Base-by-base conservation (phyloP, 2,888 invertebrate genomes). In the Thalpophila matura region DNA sequence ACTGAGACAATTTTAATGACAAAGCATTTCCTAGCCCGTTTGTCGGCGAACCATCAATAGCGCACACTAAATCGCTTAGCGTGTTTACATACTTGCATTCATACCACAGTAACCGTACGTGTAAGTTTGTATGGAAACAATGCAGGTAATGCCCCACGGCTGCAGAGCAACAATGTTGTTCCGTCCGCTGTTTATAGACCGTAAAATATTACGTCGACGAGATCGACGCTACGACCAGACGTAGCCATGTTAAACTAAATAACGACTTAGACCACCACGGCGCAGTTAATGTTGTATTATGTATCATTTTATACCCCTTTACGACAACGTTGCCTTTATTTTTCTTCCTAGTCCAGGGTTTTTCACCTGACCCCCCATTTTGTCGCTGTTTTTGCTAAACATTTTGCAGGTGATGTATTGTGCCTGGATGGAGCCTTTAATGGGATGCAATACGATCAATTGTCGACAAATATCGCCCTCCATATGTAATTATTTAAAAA, bases 151-250 rank as follows among this genome's bases (percentile, higher is more conserved):
- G 69, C 77, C 71, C 33, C 75, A 57, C 49, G 69, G 66, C 74
- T 69, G 72, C 83, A 83, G 83, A 83, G 69, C 77, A 74, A 88
- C 89, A 86, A 77, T 89, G 89, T 88, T 79, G 83, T 72, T 60
- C 71, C 72, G 77, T 69, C 59, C 76, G 72, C 43, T 57, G 68
- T 91, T 91, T 91, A 91, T 89, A 83, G 86, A 73, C 85, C 87
- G 87, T 89, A 88, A 90, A 90, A 89, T 85, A 88, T 89, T 85
- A 87, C 86, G 81, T 81, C 83, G 82, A 82, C 77, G 73, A 24
- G 40, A 40, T 74, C 72, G 74, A 72, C 75, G 73, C 69, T 77
- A 72, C 74, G 51, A 47, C 42, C 50, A 68, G 58, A 63, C 72
- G 62, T 54, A 40, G 45, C 62, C 57, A 71, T 74, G 71, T 72